Conservation (phyloP, 2,113 vertebrate species). For the Chroicocephalus ridibundus region DNA sequence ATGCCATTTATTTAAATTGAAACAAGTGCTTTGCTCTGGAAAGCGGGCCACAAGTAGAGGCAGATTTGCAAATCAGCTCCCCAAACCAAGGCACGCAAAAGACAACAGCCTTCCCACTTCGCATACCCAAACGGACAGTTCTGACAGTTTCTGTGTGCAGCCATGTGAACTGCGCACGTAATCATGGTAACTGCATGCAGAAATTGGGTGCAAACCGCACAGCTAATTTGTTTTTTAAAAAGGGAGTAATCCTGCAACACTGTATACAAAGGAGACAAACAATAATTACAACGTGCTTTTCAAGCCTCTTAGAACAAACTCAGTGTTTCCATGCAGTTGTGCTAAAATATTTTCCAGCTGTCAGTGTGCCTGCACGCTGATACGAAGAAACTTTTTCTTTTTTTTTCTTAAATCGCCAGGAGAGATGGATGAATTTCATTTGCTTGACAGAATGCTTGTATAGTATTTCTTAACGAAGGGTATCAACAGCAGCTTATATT, state of each 20-base stretch:
- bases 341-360: conserved; percentile 40
- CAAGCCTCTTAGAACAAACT: conserved; percentile 2
- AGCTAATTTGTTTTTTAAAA: conserved; percentile 26
- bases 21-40: not conserved
- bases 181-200: conserved; percentile 27
- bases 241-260: not conserved
- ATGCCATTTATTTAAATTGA: not conserved
- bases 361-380: not conserved
- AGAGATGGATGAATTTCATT: conserved; percentile 32
- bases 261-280: not conserved
- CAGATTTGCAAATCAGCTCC: not conserved
- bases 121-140: not conserved
- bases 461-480: not conserved
- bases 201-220: conserved; percentile 3
- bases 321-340: not conserved
- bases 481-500: conserved; percentile 9
- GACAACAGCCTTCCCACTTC: not conserved
- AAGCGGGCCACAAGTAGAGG: not conserved
- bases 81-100: not conserved
- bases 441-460: conserved; percentile 20
- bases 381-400: not conserved
- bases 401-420: not conserved
- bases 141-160: not conserved
- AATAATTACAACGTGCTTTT: conserved; percentile 12
- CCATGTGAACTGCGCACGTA: not conserved